Evolutionary conservation across 2,113 vertebrate species (phyloP).

Genomic region (Deroptyus accipitrinus): DNA sequence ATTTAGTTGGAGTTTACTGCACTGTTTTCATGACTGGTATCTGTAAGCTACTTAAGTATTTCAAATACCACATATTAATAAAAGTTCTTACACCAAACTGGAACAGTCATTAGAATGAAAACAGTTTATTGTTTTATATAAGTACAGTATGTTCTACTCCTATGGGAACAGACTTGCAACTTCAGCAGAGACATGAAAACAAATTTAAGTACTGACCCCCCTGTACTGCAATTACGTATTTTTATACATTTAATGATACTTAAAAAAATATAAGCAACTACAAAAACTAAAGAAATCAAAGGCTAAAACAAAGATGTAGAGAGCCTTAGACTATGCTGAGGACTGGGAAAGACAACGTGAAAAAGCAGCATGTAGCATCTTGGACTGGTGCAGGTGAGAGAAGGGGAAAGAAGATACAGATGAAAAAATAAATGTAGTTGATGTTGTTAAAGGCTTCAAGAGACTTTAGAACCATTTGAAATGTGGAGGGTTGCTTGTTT

Average conservation of each 20-base stretch:
- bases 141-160: background rate
- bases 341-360: background rate
- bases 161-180: background rate
- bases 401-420: background rate
- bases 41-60: background rate
- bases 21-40: background rate
- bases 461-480: background rate
- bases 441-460: background rate
- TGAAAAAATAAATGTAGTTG: background rate
- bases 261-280: background rate
- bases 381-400: background rate
- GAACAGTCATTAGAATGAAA: background rate
- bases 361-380: background rate
- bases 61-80: background rate
- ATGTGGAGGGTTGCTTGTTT: background rate
- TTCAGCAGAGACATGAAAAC: background rate
- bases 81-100: background rate
- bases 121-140: background rate
- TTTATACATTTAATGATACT: background rate
- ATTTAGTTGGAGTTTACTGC: background rate
- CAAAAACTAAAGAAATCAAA: background rate
- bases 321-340: background rate
- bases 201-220: background rate
- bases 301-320: background rate
- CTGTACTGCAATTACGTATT: background rate